phyloP scores from a whole-genome alignment of 2,797 vertebrate species.

The Lophius americanus region DNA sequence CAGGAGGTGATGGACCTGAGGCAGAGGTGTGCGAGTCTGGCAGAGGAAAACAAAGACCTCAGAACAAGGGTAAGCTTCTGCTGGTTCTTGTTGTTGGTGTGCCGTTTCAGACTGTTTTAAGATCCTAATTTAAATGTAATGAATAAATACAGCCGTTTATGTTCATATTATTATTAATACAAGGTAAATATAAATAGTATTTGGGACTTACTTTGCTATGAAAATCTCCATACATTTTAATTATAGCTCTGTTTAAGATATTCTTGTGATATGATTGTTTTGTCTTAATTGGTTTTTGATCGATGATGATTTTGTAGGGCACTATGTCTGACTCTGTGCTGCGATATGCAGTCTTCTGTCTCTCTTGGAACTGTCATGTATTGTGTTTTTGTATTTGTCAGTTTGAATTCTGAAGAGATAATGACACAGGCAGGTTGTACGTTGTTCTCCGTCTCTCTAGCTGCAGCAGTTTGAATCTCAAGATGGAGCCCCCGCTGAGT shows the following conservation, averaged over 20 bases:
- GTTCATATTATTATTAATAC: neutral
- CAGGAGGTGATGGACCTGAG: slow-evolving; percentile 90
- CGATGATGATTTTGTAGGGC: too few relatives aligned
- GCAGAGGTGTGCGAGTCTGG: slow-evolving; percentile 86
- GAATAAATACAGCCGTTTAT: too few relatives aligned
- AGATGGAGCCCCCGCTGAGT: slow-evolving; percentile 75
- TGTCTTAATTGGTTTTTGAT: too few relatives aligned
- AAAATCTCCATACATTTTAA: too few relatives aligned
- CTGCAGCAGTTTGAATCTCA: slow-evolving; percentile 90
- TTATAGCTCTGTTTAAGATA: neutral
- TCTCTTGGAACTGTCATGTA: neutral
- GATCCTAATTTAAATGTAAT: too few relatives aligned
- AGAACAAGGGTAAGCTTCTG: slow-evolving; percentile 83
- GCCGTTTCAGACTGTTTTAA: too few relatives aligned
- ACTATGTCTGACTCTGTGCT: too few relatives aligned
- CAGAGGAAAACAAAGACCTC: slow-evolving; percentile 93
- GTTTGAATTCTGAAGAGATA: neutral
- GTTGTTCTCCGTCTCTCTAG: slow-evolving; percentile 67
- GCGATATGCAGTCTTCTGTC: too few relatives aligned
- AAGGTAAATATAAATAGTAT: too few relatives aligned
- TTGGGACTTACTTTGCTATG: too few relatives aligned
- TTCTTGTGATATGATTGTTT: neutral
- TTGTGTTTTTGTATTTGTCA: neutral
- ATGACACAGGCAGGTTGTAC: neutral
- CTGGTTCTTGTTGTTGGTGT: neutral